Percentiles rank a stretch among this genome's conserved stretches.
These are phyloP conservation scores for Steinernema scapterisci DNA, from an alignment of 2,888 invertebrate genomes.

Conservation along the genomic window DNA sequence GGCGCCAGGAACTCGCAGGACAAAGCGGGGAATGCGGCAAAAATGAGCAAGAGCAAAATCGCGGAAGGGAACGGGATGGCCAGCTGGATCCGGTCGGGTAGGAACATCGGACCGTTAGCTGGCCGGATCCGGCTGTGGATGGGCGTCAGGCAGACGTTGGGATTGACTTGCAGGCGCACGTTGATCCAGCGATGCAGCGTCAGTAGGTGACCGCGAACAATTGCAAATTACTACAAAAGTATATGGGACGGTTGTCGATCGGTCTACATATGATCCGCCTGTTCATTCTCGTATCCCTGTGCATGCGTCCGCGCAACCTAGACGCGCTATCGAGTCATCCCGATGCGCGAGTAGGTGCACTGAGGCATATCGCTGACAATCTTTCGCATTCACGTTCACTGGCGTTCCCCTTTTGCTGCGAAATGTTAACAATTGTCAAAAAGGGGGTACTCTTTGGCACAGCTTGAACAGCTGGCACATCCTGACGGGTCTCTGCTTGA, in stretches of 20 bases:
- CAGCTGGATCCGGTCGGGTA: conserved; percentile 24
- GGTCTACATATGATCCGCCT: conserved; percentile 31
- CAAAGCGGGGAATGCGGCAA: background rate
- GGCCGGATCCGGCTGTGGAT: background rate
- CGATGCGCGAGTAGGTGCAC: background rate
- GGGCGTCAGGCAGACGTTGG: background rate
- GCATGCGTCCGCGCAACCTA: conserved; percentile 17
- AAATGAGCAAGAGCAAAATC: background rate
- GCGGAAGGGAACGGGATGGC: background rate
- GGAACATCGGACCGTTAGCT: conserved; percentile 27
- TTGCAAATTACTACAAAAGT: conserved; percentile 33
- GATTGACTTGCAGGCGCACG: background rate
- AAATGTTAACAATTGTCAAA: too few relatives aligned
- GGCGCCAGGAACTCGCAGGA: background rate
- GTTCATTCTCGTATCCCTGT: conserved; percentile 23
- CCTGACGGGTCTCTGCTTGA: too few relatives aligned
- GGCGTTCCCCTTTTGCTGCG: too few relatives aligned
- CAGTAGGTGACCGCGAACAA: conserved; percentile 29
- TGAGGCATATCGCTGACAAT: conserved; percentile 3
- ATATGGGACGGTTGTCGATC: conserved; percentile 30
- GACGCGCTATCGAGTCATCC: background rate
- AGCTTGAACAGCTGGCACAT: too few relatives aligned
- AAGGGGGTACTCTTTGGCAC: too few relatives aligned
- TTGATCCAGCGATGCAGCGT: conserved; percentile 20
- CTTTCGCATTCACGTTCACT: too few relatives aligned